Percentiles rank a stretch among this genome's conserved stretches.
Conservation (phyloP, 2,113 vertebrate species). For the Cyanoliseus patagonus region DNA sequence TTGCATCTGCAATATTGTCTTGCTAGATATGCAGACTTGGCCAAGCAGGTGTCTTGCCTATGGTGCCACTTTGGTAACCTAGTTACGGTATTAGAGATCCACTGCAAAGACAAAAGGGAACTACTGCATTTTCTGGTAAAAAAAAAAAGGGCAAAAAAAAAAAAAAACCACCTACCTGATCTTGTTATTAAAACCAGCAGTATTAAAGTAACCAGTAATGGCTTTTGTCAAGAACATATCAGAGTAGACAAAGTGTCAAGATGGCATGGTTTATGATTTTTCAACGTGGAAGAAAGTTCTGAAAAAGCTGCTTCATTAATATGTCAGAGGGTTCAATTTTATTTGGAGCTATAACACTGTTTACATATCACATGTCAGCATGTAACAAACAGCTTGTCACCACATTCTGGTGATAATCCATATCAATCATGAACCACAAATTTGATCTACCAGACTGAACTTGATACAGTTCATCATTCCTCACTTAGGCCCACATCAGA, state of each 20-base stretch:
- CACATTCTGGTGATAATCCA: background rate
- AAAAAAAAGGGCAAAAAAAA: too few species aligned
- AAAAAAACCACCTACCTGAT: too few species aligned
- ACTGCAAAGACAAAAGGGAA: background rate
- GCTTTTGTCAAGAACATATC: background rate
- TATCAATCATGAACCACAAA: background rate
- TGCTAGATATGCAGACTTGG: background rate
- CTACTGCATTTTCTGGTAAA: background rate
- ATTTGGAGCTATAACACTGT: background rate
- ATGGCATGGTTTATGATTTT: background rate
- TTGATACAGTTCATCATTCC: background rate
- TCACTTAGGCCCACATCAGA: background rate
- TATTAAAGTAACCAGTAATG: background rate
- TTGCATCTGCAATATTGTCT: slow-evolving; percentile 13
- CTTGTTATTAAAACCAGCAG: background rate
- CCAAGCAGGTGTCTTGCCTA: background rate
- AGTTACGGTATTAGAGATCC: background rate
- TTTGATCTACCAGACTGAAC: background rate
- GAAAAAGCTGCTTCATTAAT: background rate
- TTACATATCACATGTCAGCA: background rate
- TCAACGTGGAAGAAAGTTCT: background rate
- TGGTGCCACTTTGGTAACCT: background rate
- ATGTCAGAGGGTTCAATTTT: background rate
- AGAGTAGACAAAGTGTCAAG: background rate
- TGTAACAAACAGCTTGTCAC: background rate